Conservation (phyloP, 2,797 vertebrate genomes). For the Muscicapa comitata region DNA sequence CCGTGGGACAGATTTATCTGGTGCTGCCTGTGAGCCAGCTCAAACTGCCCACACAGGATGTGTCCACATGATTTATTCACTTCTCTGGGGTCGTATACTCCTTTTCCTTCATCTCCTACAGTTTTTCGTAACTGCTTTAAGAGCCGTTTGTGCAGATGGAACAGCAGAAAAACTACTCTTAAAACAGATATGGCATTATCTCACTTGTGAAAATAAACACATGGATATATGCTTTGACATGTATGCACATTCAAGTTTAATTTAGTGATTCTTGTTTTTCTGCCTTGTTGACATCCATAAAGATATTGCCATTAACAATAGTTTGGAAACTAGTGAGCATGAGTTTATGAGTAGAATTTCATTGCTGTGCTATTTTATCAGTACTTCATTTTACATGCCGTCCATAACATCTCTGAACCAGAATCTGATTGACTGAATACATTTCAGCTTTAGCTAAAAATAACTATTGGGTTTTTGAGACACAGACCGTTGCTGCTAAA, state of each 20-base stretch:
- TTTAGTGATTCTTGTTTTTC: not conserved
- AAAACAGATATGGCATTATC: not conserved
- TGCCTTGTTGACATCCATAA: not conserved
- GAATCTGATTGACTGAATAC: not conserved
- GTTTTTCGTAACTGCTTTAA: not conserved
- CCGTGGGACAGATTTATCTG: not conserved
- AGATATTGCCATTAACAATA: not conserved
- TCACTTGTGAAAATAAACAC: not conserved
- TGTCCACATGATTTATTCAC: not conserved
- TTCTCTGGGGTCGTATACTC: not conserved
- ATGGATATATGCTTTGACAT: not conserved
- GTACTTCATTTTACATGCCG: constrained; percentile 3
- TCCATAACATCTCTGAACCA: not conserved
- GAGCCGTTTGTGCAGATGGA: not conserved
- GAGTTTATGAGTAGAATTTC: not conserved
- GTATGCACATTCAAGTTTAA: not conserved
- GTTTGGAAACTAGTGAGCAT: not conserved
- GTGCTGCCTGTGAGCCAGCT: not conserved
- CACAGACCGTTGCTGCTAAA: not conserved
- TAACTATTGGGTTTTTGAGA: not conserved
- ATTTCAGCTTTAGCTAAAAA: not conserved
- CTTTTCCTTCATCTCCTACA: not conserved
- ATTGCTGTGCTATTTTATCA: not conserved
- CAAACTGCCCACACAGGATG: not conserved
- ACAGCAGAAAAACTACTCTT: not conserved